These are phyloP conservation scores for Amphipyra berbera DNA, from an alignment of 2,888 invertebrate genomes.

Conservation along the genomic window DNA sequence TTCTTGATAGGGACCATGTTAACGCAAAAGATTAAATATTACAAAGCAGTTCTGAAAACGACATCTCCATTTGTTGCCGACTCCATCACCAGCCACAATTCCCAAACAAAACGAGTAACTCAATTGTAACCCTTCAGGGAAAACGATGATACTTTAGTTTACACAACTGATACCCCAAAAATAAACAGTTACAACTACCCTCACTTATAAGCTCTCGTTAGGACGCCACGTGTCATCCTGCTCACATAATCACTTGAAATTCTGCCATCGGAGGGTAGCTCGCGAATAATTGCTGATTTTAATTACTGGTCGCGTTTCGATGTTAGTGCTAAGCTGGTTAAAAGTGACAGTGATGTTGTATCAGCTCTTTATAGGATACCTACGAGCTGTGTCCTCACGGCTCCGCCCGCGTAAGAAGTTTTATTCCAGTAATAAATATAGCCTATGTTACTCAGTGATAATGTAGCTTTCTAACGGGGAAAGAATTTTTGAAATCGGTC, in stretches of 20 bases:
- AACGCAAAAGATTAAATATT: no score
- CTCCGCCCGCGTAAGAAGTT: no score
- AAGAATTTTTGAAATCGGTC: no score
- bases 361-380: no score
- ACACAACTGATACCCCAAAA: conserved; percentile 48
- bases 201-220: conserved; percentile 38
- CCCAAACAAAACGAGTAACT: conserved; percentile 12
- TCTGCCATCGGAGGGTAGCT: conserved; percentile 27
- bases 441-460: no score
- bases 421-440: no score
- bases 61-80: neutral
- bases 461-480: no score
- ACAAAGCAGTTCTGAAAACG: neutral
- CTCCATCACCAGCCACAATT: conserved; percentile 36
- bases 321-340: neutral
- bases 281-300: conserved; percentile 46
- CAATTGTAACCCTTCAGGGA: conserved; percentile 29
- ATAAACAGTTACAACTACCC: conserved; percentile 44
- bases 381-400: no score
- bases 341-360: no score
- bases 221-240: conserved; percentile 39
- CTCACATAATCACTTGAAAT: conserved; percentile 40
- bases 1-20: no score
- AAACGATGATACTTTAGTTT: conserved; percentile 49
- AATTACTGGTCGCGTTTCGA: conserved; percentile 34